phyloP scores from a whole-genome alignment of 2,888 invertebrate species.

The Synergus laeviventris region DNA sequence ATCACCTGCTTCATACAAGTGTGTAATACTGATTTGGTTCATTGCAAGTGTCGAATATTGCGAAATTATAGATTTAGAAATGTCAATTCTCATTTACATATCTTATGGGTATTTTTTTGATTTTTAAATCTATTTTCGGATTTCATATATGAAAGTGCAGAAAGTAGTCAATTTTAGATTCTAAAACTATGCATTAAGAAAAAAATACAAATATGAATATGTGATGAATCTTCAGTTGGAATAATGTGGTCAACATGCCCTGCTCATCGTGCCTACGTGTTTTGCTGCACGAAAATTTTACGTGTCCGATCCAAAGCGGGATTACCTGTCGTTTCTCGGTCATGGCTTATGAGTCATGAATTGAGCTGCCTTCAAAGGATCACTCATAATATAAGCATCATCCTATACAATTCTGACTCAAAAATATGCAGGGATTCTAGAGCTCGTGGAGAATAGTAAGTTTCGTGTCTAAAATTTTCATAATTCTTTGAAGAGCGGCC shows the following conservation, averaged over 20 bases:
- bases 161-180: neutral
- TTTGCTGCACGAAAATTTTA: conserved; percentile 19
- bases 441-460: neutral
- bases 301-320: neutral
- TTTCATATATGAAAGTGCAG: too few species aligned
- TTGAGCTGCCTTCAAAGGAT: neutral
- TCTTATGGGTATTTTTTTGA: neutral
- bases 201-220: neutral
- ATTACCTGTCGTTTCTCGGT: neutral
- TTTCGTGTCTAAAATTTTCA: neutral
- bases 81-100: neutral
- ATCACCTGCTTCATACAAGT: conserved; percentile 9
- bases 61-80: neutral
- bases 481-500: neutral
- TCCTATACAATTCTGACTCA: neutral
- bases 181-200: neutral
- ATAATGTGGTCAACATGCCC: neutral
- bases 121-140: neutral
- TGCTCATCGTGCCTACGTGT: conserved; percentile 9
- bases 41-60: neutral
- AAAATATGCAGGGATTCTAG: neutral
- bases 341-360: neutral
- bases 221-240: neutral
- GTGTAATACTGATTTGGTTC: neutral
- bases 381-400: neutral